Evolutionary conservation across 2,888 invertebrate genomes (phyloP).

Genomic region (Caenorhabditis doughertyi): DNA sequence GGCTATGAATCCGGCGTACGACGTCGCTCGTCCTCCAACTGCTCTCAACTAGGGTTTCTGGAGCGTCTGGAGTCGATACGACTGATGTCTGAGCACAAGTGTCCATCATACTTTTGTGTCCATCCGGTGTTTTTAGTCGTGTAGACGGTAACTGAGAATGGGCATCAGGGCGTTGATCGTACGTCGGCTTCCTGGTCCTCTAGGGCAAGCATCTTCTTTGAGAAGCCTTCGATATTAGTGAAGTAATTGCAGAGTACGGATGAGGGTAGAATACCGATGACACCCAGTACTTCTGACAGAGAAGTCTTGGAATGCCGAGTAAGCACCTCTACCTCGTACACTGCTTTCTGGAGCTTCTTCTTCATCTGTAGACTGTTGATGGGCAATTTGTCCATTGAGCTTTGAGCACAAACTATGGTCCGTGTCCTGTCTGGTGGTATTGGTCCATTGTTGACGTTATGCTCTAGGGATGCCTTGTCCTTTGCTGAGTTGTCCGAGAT

Average conservation of each 20-base stretch:
- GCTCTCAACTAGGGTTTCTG: neutral
- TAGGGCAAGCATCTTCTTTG: neutral
- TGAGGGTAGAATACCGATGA: neutral
- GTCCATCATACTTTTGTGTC: neutral
- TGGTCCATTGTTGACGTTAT: too few species aligned
- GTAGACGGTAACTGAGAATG: slow-evolving; percentile 11
- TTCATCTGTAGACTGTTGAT: too few species aligned
- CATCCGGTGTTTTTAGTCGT: neutral
- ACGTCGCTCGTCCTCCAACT: neutral
- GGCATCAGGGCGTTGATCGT: neutral
- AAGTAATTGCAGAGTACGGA: neutral
- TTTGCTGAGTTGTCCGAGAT: too few species aligned
- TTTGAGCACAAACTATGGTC: too few species aligned
- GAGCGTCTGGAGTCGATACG: neutral
- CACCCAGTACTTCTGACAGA: neutral
- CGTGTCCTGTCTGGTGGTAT: too few species aligned
- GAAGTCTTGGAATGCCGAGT: neutral
- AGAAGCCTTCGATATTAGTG: neutral
- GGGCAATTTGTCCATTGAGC: too few species aligned
- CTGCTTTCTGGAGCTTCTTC: too few species aligned
- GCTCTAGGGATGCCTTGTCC: too few species aligned
- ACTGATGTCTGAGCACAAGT: neutral
- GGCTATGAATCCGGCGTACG: neutral
- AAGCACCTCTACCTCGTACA: too few species aligned
- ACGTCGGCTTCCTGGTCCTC: neutral